Evolutionary conservation across 2,113 vertebrate genomes (phyloP).

Genomic region (Platanista minor): DNA sequence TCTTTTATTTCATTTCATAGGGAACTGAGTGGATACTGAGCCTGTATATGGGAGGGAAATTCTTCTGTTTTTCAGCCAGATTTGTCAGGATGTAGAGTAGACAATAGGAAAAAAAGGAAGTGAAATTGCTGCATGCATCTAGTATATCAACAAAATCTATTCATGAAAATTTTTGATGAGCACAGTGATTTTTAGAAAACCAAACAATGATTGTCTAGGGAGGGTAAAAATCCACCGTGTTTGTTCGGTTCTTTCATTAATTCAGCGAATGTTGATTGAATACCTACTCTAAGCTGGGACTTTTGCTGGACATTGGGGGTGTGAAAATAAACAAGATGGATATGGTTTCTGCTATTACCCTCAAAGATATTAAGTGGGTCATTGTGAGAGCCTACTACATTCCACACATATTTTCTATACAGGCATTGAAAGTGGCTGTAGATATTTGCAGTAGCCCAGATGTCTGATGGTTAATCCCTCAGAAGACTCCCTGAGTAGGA

Average conservation of each 20-base stretch:
- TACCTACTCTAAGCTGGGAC: neutral
- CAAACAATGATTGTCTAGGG: neutral
- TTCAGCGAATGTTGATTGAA: neutral
- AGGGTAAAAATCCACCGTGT: neutral
- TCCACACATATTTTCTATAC: neutral
- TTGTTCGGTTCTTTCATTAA: neutral
- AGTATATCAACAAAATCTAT: neutral
- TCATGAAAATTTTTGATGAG: neutral
- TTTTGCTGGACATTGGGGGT: neutral
- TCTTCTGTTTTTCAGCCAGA: neutral
- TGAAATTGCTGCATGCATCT: neutral
- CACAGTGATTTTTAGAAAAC: neutral
- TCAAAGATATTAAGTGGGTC: neutral
- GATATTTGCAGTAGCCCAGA: neutral
- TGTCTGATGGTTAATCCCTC: neutral
- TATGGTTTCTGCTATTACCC: neutral
- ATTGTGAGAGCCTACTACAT: neutral
- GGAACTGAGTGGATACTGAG: neutral
- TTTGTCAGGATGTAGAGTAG: neutral
- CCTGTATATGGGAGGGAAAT: neutral
- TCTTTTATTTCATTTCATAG: constrained; percentile 10
- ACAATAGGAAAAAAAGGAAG: neutral
- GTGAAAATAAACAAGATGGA: neutral
- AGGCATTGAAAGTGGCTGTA: neutral
- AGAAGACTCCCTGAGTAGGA: neutral